Evolutionary conservation across 2,888 invertebrate species (phyloP).

Genomic region (Pyrrhia umbra): DNA sequence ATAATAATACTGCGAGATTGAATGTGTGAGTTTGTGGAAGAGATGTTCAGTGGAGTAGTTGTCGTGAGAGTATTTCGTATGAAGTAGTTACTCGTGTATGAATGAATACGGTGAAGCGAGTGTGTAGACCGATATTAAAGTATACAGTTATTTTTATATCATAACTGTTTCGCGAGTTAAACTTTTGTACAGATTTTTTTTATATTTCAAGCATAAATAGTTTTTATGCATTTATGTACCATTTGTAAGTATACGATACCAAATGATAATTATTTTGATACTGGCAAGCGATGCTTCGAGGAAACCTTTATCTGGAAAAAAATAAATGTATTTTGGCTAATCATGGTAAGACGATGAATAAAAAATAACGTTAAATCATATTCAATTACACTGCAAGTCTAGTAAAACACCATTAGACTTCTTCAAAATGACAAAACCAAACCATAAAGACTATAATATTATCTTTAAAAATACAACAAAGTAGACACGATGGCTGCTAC

Average conservation of each 20-base stretch:
- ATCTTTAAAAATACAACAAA: conserved; percentile 13
- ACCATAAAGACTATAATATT: not conserved
- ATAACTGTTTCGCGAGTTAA: not conserved
- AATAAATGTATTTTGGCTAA: no score
- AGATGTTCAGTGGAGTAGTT: conserved; percentile 10
- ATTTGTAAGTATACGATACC: no score
- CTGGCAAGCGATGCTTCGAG: no score
- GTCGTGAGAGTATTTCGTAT: conserved; percentile 3
- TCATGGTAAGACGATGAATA: no score
- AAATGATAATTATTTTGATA: no score
- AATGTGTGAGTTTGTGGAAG: conserved; percentile 25
- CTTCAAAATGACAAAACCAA: not conserved
- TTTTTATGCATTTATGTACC: no score
- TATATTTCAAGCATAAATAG: not conserved
- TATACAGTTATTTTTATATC: conserved; percentile 8
- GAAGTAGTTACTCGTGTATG: conserved; percentile 3
- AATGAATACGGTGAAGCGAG: conserved; percentile 1
- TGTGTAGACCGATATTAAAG: not conserved
- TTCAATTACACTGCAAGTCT: not conserved
- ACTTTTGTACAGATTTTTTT: not conserved
- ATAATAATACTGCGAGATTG: conserved; percentile 53
- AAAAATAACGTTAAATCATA: not conserved
- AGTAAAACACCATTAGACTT: not conserved
- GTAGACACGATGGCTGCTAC: not conserved
- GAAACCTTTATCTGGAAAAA: no score